Evolutionary conservation across 2,113 vertebrate species (phyloP), one percentile per base, ranked within the genome.

Genomic region (Muscicapa adusta): DNA sequence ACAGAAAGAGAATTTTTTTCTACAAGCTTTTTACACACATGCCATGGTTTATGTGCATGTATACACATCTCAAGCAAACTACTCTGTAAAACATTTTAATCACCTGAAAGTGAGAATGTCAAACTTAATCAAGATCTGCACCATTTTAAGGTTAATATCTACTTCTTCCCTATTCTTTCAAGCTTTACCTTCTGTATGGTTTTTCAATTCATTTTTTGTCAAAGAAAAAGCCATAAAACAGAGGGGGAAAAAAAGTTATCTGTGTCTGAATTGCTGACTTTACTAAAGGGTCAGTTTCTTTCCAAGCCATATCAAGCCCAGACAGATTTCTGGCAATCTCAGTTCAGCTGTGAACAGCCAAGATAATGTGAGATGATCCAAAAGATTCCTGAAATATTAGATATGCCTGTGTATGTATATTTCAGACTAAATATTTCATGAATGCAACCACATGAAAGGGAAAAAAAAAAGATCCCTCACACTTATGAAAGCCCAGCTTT

Each of bases 351-450:
- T 0, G 0, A 94, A 82, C 70, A 82, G 95, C 91, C 94, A 96
- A 96, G 89, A 94, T 85, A 87, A 79, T 91, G 85, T 2, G 11
- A 97, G 87, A 88, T 89, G 71, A 94, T 95, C 93, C 91, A 94
- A 96, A 93, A 93, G 93, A 94, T 96, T 96, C 95, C 93, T 94
- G 85, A 93, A 88, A 95, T 96, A 60, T 96, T 96, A 96, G 91
- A 93, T 96, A 92, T 84, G 85, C 47, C 75, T 95, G 74, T 50
- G 70, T 80, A 78, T 85, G 72, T 75, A 51, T 88, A 83, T 83
- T 94, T 95, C 91, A 94, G 89, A 93, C 92, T 94, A 90, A 96
- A 96, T 91, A 96, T 94, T 96, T 94, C 63, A 63, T 56, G 17
- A 85, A 77, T 67, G 31, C 53, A 42, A 74, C 80, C 75, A 71